phyloP scores from a whole-genome alignment of 2,888 invertebrate species.

The Brenthis hecate region DNA sequence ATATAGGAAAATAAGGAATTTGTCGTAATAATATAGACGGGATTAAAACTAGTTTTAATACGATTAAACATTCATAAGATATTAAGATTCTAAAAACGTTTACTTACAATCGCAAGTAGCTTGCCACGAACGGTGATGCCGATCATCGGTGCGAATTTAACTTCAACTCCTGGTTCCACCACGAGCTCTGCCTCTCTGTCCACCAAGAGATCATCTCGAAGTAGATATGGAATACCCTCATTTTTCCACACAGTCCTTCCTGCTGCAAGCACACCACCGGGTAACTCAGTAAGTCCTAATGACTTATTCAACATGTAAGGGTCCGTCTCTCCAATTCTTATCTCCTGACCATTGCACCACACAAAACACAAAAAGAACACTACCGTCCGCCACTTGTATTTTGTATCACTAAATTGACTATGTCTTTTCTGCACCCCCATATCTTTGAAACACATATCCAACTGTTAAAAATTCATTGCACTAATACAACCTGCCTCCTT shows the following conservation, averaged over 20 bases:
- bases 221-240: slow-evolving; percentile 87
- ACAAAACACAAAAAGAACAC: slow-evolving; percentile 52
- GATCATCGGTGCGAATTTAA: slow-evolving; percentile 95
- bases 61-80: background rate
- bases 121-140: slow-evolving; percentile 96
- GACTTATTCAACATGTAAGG: slow-evolving; percentile 73
- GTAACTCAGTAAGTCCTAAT: slow-evolving; percentile 80
- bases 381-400: slow-evolving; percentile 80
- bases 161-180: slow-evolving; percentile 94
- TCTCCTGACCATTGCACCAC: slow-evolving; percentile 67
- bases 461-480: slow-evolving; percentile 68
- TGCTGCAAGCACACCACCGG: slow-evolving; percentile 84
- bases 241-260: slow-evolving; percentile 81
- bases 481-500: slow-evolving; percentile 54
- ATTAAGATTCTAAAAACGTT: background rate
- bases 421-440: slow-evolving; percentile 77
- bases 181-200: slow-evolving; percentile 90
- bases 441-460: slow-evolving; percentile 70
- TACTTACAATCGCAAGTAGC: slow-evolving; percentile 92
- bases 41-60: background rate
- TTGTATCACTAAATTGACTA: slow-evolving; percentile 79
- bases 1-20: too few relatives aligned
- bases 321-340: slow-evolving; percentile 56
- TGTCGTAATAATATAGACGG: background rate
- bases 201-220: slow-evolving; percentile 90